phyloP scores from a whole-genome alignment of 2,113 vertebrate species.

The Grallaria varia region DNA sequence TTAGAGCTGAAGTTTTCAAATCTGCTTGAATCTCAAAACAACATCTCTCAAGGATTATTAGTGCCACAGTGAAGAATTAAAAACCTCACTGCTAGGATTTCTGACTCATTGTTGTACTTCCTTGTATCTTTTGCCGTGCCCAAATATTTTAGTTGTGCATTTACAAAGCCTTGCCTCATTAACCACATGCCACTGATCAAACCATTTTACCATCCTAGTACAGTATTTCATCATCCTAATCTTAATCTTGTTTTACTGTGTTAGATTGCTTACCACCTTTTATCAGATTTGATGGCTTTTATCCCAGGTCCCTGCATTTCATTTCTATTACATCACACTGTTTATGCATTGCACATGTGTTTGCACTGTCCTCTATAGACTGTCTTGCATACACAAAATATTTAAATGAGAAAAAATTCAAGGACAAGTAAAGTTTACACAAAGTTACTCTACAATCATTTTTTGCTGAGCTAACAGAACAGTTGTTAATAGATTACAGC shows the following conservation, averaged over 20 bases:
- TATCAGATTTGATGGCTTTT: not conserved
- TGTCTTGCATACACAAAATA: not conserved
- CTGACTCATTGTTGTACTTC: not conserved
- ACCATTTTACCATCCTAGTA: not conserved
- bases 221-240: not conserved
- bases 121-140: not conserved
- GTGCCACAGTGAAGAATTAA: not conserved
- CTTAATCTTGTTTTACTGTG: not conserved
- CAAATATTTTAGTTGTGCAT: not conserved
- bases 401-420: slow-evolving; percentile 29
- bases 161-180: not conserved
- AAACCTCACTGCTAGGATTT: not conserved
- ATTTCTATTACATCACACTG: not conserved
- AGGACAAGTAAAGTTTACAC: not conserved
- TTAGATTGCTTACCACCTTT: not conserved
- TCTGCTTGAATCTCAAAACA: not conserved
- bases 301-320: not conserved
- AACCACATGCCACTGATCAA: not conserved
- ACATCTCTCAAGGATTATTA: slow-evolving; percentile 23
- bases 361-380: slow-evolving; percentile 1
- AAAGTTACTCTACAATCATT: not conserved
- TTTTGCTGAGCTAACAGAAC: not conserved
- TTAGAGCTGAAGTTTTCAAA: slow-evolving; percentile 33
- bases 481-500: not conserved
- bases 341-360: not conserved